These are phyloP conservation scores for Temnothorax nylanderi DNA, from an alignment of 1,140 invertebrate genomes.

Conservation along the genomic window DNA sequence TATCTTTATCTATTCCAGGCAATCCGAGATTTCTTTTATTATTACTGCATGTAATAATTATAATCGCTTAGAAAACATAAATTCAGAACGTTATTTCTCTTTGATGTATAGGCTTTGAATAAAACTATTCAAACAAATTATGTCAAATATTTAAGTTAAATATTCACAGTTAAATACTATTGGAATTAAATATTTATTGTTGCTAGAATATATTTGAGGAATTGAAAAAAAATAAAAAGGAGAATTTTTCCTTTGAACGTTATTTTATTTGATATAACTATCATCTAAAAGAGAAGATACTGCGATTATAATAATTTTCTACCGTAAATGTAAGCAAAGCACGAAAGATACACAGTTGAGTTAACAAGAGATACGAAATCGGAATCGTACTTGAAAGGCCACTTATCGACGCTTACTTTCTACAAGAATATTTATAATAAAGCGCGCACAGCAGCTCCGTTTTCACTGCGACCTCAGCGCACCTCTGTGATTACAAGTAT, in stretches of 20 bases:
- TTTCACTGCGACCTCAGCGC: conserved; percentile 46
- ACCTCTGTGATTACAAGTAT: neutral
- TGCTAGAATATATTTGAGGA: neutral
- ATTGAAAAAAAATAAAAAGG: neutral
- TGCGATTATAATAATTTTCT: conserved; percentile 27
- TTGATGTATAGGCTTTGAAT: neutral
- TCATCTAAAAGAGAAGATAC: neutral
- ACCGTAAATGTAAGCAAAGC: conserved; percentile 2
- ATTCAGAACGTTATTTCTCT: neutral
- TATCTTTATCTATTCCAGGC: conserved; percentile 1
- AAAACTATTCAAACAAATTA: neutral
- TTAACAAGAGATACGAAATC: conserved; percentile 59
- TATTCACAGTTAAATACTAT: neutral
- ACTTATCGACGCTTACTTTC: conserved; percentile 69
- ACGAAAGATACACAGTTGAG: conserved; percentile 50
- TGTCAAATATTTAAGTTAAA: neutral
- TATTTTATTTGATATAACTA: neutral
- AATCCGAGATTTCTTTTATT: neutral
- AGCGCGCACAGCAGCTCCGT: conserved; percentile 42
- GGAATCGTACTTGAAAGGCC: conserved; percentile 64
- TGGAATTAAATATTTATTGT: neutral
- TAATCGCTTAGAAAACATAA: neutral
- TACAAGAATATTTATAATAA: conserved; percentile 62
- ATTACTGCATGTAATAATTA: neutral
- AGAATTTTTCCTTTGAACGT: neutral